Evolutionary conservation across 2,888 invertebrate species (phyloP).

Genomic region (Candidula unifasciata): DNA sequence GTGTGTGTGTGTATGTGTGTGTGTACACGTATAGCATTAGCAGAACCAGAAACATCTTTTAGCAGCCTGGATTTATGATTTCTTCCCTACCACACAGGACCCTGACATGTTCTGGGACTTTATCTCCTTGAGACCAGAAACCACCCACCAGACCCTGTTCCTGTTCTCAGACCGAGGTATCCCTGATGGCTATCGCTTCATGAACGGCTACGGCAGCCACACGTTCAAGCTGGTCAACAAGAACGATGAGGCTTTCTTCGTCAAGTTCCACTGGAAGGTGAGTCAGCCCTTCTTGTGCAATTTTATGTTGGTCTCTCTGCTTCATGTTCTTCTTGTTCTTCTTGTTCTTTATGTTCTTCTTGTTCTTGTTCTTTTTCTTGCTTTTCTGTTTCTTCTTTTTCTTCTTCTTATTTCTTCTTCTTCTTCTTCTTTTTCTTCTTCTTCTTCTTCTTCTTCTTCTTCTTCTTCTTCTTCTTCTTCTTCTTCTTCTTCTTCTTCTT

Average conservation of each 20-base stretch:
- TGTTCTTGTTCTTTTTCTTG: too few species aligned
- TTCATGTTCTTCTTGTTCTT: neutral
- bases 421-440: too few species aligned
- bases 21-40: neutral
- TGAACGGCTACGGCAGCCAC: conserved; percentile 97
- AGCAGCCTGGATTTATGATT: neutral
- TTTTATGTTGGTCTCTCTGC: neutral
- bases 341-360: neutral
- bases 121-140: conserved; percentile 90
- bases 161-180: conserved; percentile 94
- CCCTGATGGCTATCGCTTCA: conserved; percentile 93
- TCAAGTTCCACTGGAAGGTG: conserved; percentile 94
- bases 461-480: too few species aligned
- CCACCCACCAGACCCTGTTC: conserved; percentile 88
- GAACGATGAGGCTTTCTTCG: conserved; percentile 85
- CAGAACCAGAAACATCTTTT: too few species aligned
- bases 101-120: conserved; percentile 98
- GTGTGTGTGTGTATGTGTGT: neutral
- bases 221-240: conserved; percentile 93
- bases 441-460: too few species aligned
- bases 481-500: too few species aligned
- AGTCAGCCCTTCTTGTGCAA: neutral
- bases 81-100: conserved; percentile 80
- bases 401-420: too few species aligned
- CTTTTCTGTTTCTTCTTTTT: too few species aligned